Percentiles rank a stretch among this genome's conserved stretches.
phyloP scores from a whole-genome alignment of 2,888 invertebrate species.

The Tanypteryx hageni region DNA sequence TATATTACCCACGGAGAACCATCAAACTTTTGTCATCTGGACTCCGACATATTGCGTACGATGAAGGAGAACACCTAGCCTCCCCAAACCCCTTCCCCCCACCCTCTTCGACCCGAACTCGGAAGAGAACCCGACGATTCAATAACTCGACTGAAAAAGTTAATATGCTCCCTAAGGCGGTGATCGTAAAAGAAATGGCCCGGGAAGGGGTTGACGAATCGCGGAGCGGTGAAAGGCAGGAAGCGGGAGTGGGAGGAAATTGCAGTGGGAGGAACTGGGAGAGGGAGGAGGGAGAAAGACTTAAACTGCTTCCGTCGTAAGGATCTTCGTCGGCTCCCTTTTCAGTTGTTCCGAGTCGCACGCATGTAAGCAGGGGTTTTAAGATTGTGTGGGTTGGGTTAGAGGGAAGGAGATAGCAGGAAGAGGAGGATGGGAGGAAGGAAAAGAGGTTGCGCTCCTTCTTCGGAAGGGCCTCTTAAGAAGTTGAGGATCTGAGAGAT shows the following conservation, averaged over 20 bases:
- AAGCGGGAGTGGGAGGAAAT: neutral
- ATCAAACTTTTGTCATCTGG: neutral
- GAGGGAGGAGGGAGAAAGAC: neutral
- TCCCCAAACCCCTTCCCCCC: too few relatives aligned
- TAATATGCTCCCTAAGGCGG: neutral
- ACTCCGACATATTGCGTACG: neutral
- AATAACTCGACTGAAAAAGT: neutral
- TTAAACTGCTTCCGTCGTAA: too few relatives aligned
- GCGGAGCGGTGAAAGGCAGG: neutral
- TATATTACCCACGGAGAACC: neutral
- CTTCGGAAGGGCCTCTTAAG: neutral
- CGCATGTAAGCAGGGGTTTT: too few relatives aligned
- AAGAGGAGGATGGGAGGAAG: neutral
- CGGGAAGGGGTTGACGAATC: neutral
- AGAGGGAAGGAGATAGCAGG: neutral
- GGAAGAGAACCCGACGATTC: neutral
- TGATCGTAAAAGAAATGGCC: neutral
- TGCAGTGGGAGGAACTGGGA: neutral
- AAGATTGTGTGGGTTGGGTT: too few relatives aligned
- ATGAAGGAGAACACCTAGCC: neutral
- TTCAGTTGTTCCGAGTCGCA: too few relatives aligned
- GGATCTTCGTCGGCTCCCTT: too few relatives aligned
- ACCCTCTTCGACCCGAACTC: neutral
- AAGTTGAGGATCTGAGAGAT: constrained; percentile 4
- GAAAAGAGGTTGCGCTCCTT: neutral